These are phyloP conservation scores for Holothuria glaberrima DNA, from an alignment of 35 echinoderm and acorn worm species.

Conservation along the genomic window DNA sequence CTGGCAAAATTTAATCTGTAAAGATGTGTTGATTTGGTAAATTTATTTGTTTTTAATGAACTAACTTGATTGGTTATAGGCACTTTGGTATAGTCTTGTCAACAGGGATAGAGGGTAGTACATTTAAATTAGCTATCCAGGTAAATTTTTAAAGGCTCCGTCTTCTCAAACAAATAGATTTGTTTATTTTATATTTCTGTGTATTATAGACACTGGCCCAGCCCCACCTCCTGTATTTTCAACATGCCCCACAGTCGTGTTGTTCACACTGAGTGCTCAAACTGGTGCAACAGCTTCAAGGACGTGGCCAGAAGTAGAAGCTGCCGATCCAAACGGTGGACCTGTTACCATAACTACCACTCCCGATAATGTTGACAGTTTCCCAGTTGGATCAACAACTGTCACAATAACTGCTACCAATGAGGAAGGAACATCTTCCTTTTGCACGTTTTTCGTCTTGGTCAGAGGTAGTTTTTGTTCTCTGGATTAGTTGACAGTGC, in stretches of 20 bases:
- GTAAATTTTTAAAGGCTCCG: too few species aligned
- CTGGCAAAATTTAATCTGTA: too few species aligned
- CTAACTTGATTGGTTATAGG: too few species aligned
- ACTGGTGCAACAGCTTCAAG: background rate
- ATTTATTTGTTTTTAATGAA: too few species aligned
- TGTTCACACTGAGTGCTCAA: background rate
- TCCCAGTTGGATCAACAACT: background rate
- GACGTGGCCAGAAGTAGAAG: background rate
- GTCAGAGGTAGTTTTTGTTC: background rate
- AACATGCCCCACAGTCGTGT: background rate
- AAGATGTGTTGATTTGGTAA: too few species aligned
- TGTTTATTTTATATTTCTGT: background rate
- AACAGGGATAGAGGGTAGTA: too few species aligned
- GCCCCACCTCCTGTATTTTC: background rate
- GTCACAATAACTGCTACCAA: constrained; percentile 9
- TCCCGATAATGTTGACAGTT: background rate
- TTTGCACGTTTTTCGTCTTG: background rate
- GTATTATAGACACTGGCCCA: constrained; percentile 21
- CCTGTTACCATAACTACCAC: background rate
- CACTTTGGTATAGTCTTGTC: too few species aligned
- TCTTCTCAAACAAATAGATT: too few species aligned
- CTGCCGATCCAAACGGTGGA: background rate
- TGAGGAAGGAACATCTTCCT: background rate
- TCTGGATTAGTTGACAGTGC: too few species aligned
- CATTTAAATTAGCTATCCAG: too few species aligned